Conservation (phyloP, 2,113 vertebrate genomes). For the Plectropomus leopardus region DNA sequence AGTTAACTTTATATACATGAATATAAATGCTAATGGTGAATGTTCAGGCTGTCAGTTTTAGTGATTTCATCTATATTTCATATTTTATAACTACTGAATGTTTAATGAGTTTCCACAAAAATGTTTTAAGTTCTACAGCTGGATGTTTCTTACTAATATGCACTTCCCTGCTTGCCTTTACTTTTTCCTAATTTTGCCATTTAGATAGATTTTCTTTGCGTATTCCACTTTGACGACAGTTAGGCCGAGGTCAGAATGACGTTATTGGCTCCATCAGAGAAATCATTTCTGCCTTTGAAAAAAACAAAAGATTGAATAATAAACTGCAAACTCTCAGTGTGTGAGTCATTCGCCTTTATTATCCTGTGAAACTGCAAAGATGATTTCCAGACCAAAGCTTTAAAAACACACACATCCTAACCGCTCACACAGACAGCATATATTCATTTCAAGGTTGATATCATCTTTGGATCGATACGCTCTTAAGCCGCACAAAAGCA, state of each 20-base stretch:
- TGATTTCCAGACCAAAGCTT: neutral
- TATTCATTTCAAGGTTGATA: constrained; percentile 43
- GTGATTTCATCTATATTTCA: neutral
- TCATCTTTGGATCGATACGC: constrained; percentile 33
- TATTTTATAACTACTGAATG: neutral
- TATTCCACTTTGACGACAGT: neutral
- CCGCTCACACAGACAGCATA: neutral
- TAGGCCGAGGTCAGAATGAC: neutral
- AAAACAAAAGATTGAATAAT: too few relatives aligned
- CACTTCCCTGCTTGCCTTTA: too few relatives aligned
- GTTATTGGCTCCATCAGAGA: neutral
- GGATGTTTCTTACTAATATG: neutral
- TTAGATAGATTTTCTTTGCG: neutral
- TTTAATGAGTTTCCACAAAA: neutral
- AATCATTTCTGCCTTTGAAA: neutral
- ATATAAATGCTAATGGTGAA: neutral
- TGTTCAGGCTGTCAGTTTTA: neutral
- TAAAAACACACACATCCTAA: neutral
- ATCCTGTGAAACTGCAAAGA: neutral
- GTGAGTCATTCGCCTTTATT: neutral
- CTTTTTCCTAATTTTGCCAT: too few relatives aligned
- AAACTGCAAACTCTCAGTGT: neutral
- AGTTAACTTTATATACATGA: neutral
- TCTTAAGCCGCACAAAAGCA: constrained; percentile 39
- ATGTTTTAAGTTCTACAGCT: neutral